Evolutionary conservation across 2,113 vertebrate genomes (phyloP).

Genomic region (Rhea americana): DNA sequence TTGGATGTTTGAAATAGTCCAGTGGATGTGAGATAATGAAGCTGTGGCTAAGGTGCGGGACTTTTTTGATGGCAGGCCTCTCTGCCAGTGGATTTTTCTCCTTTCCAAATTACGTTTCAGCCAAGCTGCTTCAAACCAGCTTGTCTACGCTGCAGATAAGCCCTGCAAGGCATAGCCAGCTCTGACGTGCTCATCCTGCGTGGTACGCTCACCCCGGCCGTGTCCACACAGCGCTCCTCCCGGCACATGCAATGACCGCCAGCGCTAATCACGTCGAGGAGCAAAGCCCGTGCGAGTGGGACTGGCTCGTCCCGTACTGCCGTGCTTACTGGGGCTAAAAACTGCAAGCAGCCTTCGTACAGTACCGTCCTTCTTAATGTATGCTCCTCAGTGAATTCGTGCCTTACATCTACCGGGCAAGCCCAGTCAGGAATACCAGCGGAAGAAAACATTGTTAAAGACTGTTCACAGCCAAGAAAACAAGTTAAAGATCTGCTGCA

Average conservation of each 20-base stretch:
- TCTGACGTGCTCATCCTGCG: conserved; percentile 5
- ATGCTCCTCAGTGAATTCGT: not conserved
- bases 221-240: not conserved
- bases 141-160: not conserved
- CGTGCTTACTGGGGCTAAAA: fast-evolving
- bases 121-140: conserved; percentile 31
- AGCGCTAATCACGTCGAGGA: not conserved
- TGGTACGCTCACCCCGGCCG: not conserved
- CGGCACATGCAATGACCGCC: not conserved
- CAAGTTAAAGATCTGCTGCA: not conserved
- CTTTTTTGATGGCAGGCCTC: conserved; percentile 7
- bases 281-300: not conserved
- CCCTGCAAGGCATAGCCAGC: not conserved
- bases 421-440: not conserved
- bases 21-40: conserved; percentile 66
- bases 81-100: conserved; percentile 27
- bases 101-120: not conserved
- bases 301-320: not conserved
- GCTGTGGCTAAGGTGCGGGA: conserved; percentile 60
- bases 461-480: not conserved
- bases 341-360: not conserved
- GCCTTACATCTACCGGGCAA: not conserved
- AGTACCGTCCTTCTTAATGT: too few species aligned
- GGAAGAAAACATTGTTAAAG: not conserved
- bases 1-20: conserved; percentile 59